phyloP scores from a whole-genome alignment of 2,113 vertebrate genomes.

The Larimichthys polyactis region DNA sequence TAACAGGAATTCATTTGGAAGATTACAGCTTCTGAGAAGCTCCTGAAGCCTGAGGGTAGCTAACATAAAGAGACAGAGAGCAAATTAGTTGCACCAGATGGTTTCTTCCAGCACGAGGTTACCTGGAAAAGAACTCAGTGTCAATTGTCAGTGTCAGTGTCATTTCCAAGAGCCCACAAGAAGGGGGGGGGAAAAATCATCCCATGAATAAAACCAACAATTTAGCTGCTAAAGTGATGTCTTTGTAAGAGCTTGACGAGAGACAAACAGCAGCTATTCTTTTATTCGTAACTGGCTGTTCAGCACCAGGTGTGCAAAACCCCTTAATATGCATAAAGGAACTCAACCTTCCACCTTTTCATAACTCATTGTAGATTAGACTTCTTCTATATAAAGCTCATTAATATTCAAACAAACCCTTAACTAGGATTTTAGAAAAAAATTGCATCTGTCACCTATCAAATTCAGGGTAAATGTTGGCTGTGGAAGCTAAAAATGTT shows the following conservation, averaged over 20 bases:
- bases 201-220: neutral
- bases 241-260: neutral
- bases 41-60: constrained; percentile 78
- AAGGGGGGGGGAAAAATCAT: neutral
- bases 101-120: neutral
- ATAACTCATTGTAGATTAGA: neutral
- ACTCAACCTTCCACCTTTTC: neutral
- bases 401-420: no score
- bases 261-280: neutral
- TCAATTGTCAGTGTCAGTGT: no score
- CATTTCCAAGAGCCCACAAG: neutral
- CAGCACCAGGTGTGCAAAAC: neutral
- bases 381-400: neutral
- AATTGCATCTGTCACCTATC: no score
- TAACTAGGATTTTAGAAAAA: no score
- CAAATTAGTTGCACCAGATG: neutral
- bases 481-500: no score
- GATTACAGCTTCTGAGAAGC: constrained; percentile 67
- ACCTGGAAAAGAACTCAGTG: neutral
- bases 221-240: neutral
- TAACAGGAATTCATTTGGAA: constrained; percentile 82
- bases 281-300: neutral
- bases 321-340: neutral
- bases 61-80: constrained; percentile 26
- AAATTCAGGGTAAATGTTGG: no score